A percentile compares a stretch with the other conserved stretches of the same genome.
phyloP scores from a whole-genome alignment of 2,113 vertebrate species.

The Nothocercus nigrocapillus region DNA sequence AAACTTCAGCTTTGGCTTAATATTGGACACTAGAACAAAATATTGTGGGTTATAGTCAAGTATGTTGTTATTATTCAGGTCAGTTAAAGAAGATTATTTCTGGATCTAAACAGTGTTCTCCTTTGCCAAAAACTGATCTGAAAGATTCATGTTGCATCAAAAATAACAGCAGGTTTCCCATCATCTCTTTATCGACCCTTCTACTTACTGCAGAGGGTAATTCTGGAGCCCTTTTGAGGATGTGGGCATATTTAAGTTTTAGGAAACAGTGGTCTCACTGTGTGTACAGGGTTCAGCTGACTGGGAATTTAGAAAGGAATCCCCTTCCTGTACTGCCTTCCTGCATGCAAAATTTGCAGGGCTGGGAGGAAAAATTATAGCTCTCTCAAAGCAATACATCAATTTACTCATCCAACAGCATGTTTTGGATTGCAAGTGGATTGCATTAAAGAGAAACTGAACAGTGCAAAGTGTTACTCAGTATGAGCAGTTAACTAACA shows the following conservation, averaged over 20 bases:
- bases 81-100: background rate
- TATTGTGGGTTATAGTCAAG: background rate
- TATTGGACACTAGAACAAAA: background rate
- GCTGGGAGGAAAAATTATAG: background rate
- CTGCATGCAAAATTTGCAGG: background rate
- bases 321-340: background rate
- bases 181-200: background rate
- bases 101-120: background rate
- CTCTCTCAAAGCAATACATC: background rate
- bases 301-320: background rate
- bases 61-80: background rate
- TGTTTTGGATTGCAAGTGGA: background rate
- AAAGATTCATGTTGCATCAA: background rate
- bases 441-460: background rate
- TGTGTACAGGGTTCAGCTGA: background rate
- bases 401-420: background rate
- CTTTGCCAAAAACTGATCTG: background rate
- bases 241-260: rapidly evolving
- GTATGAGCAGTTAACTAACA: background rate
- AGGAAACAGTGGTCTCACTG: rapidly evolving
- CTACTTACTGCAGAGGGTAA: background rate
- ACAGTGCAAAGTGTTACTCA: background rate
- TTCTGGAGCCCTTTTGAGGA: background rate
- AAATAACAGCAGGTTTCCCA: background rate
- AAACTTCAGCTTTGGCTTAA: background rate